Base-by-base conservation (phyloP, 2,888 invertebrate species). In the Protophormia terraenovae region DNA sequence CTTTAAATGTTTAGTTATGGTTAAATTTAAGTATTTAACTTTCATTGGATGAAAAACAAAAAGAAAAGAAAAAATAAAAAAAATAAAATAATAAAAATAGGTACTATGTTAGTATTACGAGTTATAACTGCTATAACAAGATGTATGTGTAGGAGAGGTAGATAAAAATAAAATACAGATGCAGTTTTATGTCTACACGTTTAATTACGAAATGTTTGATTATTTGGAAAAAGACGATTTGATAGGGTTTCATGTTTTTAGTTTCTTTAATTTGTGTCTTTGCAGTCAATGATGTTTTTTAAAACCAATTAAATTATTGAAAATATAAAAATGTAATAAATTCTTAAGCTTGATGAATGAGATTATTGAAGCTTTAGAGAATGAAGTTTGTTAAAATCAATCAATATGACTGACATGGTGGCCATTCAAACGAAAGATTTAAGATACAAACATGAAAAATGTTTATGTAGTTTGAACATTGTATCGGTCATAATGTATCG, bases 141-240 rank as follows among this genome's bases (percentile, higher is more conserved):
- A 78, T 72, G 35, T 12, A 58, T 45, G 60, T 50, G 72, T 47
- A 47, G 50, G 64, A 55, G 66, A 35, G 58, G 29, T 8, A 80
- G 32, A 66, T 29, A 29, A 58, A 29, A 19, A n/a, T n/a, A n/a
- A 41, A 60, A 72, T 47, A 67, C 58, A 58, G 80, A 80, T 80
- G 80, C 73, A 45, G 66, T 47, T 73, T 66, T 55, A 66, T 58
- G 64, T 73, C 72, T 66, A 76, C 81, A 82, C 75, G 81, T 76
- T 82, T 69, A 62, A 69, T 82, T 67, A 38, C 75, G 75, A 75
- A 82, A 76, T 82, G 14, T 76, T 75, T 75, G 60, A 73, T 66
- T 73, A 73, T 67, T 73, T 38, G 24, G 2, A 66, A 66, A 72
- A 72, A 55, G 45, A 72, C 19, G 45, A 72, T 64, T 72, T 79